These are phyloP conservation scores for Rhynchopsitta pachyrhyncha DNA, from an alignment of 2,113 vertebrate genomes.

Conservation along the genomic window DNA sequence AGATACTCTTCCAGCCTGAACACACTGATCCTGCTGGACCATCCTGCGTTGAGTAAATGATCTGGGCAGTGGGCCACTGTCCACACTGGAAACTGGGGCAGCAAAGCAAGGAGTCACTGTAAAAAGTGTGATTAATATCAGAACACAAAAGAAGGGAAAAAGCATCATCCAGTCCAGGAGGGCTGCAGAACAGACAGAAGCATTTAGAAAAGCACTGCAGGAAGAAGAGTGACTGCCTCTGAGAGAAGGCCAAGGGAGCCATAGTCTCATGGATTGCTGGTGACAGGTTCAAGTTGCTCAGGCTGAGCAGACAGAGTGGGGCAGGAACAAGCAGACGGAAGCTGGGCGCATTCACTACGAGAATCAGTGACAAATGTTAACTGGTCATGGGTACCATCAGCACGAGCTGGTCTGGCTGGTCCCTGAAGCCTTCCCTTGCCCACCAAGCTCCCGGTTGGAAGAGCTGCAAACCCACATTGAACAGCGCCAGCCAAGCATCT, in stretches of 20 bases:
- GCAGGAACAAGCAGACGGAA: neutral
- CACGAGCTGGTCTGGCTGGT: neutral
- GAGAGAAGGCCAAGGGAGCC: neutral
- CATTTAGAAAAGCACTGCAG: neutral
- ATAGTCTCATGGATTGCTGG: neutral
- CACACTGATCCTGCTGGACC: neutral
- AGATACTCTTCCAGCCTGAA: neutral
- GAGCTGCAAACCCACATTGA: neutral
- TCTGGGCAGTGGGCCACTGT: neutral
- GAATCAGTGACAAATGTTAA: neutral
- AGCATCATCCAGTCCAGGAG: neutral
- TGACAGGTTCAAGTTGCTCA: neutral
- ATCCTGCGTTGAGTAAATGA: accelerated
- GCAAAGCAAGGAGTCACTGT: neutral
- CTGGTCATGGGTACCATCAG: neutral
- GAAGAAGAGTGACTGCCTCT: neutral
- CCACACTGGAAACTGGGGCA: neutral
- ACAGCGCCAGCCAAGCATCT: neutral
- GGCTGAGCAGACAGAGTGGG: neutral
- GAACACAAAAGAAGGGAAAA: neutral
- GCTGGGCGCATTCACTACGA: accelerated
- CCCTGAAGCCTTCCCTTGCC: neutral
- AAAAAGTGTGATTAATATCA: neutral
- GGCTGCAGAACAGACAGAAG: neutral
- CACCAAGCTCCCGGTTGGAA: neutral